phyloP scores from a whole-genome alignment of 2,888 invertebrate species.

The Lamproptera curius region DNA sequence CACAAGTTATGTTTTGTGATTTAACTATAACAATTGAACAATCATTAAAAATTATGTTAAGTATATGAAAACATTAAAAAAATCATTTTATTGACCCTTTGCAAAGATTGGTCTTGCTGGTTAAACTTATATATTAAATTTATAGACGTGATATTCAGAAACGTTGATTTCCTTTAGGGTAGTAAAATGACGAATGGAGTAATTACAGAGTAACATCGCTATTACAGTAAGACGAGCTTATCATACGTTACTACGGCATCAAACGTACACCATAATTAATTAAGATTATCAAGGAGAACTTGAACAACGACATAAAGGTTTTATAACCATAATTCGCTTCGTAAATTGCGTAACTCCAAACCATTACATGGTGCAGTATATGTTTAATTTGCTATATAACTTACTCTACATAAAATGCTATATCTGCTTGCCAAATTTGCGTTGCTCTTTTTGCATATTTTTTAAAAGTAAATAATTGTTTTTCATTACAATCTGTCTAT shows the following conservation, averaged over 20 bases:
- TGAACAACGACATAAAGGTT: slow-evolving; percentile 11
- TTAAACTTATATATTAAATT: too few species aligned
- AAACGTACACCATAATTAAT: slow-evolving; percentile 14
- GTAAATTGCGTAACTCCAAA: slow-evolving; percentile 12
- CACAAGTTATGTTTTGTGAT: too few species aligned
- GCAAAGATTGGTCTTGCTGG: too few species aligned
- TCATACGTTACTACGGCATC: not conserved
- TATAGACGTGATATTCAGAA: not conserved
- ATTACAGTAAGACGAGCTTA: slow-evolving; percentile 10
- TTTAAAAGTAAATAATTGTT: not conserved
- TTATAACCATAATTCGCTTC: slow-evolving; percentile 13
- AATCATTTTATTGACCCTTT: too few species aligned
- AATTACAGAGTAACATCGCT: slow-evolving; percentile 14
- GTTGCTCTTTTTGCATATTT: not conserved
- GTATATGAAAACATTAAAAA: too few species aligned
- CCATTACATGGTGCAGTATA: not conserved
- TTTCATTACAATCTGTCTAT: too few species aligned
- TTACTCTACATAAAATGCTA: too few species aligned
- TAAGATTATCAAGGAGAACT: slow-evolving; percentile 16
- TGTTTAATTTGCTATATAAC: not conserved
- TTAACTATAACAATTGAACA: too few species aligned
- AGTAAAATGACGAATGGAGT: slow-evolving; percentile 12
- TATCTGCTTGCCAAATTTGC: too few species aligned
- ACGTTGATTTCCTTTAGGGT: slow-evolving; percentile 3
- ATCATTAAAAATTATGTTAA: too few species aligned